phyloP scores from a whole-genome alignment of 2,888 invertebrate species.

The Beris chalybata region DNA sequence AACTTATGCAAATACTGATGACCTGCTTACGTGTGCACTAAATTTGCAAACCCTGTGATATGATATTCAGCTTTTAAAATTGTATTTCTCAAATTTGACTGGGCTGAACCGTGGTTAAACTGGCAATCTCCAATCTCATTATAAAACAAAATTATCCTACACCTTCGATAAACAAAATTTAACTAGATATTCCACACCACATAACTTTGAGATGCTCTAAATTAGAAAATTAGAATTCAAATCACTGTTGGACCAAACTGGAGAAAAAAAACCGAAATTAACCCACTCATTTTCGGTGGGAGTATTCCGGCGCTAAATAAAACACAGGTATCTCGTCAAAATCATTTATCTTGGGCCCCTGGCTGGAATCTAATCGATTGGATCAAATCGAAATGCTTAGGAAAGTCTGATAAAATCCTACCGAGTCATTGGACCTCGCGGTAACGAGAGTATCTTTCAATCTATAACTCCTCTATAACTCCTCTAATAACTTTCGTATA shows the following conservation, averaged over 20 bases:
- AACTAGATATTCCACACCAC: too few species aligned
- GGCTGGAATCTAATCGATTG: slow-evolving; percentile 28
- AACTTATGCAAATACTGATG: too few species aligned
- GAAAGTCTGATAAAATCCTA: slow-evolving; percentile 19
- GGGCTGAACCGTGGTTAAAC: too few species aligned
- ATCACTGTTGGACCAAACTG: slow-evolving; percentile 20
- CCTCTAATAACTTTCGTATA: background rate
- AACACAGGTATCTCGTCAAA: slow-evolving; percentile 27
- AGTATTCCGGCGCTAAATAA: slow-evolving; percentile 30
- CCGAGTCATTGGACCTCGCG: slow-evolving; percentile 16
- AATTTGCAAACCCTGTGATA: too few species aligned
- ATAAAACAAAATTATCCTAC: too few species aligned
- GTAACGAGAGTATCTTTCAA: slow-evolving; percentile 3
- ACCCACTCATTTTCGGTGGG: slow-evolving; percentile 16
- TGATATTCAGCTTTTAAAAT: too few species aligned
- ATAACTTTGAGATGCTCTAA: background rate
- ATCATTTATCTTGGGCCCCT: slow-evolving; percentile 29
- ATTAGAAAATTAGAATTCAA: slow-evolving; percentile 26
- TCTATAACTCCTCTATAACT: background rate
- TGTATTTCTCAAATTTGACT: too few species aligned
- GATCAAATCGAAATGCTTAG: slow-evolving; percentile 15
- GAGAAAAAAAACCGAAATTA: slow-evolving; percentile 4
- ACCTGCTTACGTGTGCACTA: too few species aligned
- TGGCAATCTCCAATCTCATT: too few species aligned
- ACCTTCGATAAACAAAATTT: too few species aligned